Evolutionary conservation across 1,140 invertebrate genomes (phyloP).

Genomic region (Copidosoma floridanum): DNA sequence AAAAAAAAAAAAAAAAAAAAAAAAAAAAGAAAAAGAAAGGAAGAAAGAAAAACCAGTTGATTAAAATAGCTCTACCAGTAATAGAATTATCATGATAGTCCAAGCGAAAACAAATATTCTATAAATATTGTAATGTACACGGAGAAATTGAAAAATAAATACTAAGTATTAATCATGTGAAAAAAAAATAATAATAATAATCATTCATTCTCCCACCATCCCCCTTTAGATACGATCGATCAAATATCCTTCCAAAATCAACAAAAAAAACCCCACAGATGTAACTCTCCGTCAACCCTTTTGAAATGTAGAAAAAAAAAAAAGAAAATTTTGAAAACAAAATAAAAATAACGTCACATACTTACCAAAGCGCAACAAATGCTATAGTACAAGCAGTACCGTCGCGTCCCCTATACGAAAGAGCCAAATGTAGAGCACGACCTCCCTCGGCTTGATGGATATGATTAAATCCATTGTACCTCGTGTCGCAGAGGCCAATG

Average conservation of each 20-base stretch:
- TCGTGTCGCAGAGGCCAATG: neutral
- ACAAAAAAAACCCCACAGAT: neutral
- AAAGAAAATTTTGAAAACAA: no score
- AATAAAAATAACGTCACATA: no score
- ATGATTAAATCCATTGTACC: conserved; percentile 23
- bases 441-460: conserved; percentile 24
- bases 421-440: no score
- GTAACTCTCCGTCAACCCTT: neutral
- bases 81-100: conserved; percentile 46
- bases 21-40: no score
- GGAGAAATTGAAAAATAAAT: conserved; percentile 47
- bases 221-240: no score
- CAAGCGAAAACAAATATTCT: conserved; percentile 42
- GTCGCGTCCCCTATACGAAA: no score
- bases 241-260: no score
- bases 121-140: conserved; percentile 52
- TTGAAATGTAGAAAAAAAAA: no score
- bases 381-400: no score
- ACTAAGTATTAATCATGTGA: conserved; percentile 47
- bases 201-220: neutral
- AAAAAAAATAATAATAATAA: neutral
- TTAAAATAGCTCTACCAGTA: conserved; percentile 43
- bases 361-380: no score
- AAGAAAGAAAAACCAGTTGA: no score
- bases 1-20: no score